These are phyloP conservation scores for Zygothrica quintamaculata DNA, from an alignment of 2,888 invertebrate species.

Conservation along the genomic window DNA sequence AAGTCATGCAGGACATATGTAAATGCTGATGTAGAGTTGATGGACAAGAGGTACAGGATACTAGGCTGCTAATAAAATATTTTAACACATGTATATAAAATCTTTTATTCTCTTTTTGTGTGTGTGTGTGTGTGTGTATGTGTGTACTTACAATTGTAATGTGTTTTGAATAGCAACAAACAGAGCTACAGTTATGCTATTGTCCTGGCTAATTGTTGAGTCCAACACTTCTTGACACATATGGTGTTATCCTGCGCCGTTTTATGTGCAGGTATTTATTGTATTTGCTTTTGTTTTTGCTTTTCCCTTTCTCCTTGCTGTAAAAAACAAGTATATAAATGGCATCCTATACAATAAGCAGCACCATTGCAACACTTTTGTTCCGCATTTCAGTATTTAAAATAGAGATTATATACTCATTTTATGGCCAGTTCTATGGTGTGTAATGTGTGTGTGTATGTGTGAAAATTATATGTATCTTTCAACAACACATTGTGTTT, in stretches of 20 bases:
- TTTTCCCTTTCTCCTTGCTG: no score
- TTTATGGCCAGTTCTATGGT: conserved; percentile 39
- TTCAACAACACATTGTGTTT: no score
- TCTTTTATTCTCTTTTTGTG: conserved; percentile 15
- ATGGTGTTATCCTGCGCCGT: conserved; percentile 37
- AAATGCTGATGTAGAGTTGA: no score
- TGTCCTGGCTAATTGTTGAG: conserved; percentile 27
- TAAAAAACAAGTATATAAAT: conserved; percentile 54
- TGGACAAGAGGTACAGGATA: no score
- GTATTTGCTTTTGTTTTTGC: conserved; percentile 53
- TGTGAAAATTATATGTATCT: no score
- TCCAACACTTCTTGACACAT: conserved; percentile 5
- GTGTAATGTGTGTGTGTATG: conserved; percentile 1
- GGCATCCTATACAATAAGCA: conserved; percentile 18
- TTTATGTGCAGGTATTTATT: conserved; percentile 53
- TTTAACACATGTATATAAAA: no score
- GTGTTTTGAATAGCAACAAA: conserved; percentile 49
- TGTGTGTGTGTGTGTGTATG: conserved; percentile 7
- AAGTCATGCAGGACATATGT: no score
- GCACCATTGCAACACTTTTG: conserved; percentile 4
- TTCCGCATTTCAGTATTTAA: no score
- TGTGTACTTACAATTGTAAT: conserved; percentile 41
- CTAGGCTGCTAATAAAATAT: no score
- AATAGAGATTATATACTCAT: conserved; percentile 8
- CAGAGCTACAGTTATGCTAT: conserved; percentile 17